phyloP scores from a whole-genome alignment of 2,888 invertebrate species.

The Epicampocera succincta region DNA sequence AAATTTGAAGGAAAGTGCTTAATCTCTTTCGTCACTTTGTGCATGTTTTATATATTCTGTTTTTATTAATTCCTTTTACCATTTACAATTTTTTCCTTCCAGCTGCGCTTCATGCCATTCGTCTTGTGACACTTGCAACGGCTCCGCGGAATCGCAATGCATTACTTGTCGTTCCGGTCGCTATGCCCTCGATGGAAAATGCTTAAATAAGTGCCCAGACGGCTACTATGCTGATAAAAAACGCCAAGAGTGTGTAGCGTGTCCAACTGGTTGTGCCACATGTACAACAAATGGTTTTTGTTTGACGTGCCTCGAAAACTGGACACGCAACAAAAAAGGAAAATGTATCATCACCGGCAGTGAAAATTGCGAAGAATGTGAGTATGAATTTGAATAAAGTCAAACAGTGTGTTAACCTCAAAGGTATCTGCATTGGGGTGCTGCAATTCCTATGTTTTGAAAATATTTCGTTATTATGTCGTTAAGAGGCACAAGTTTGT shows the following conservation, averaged over 20 bases:
- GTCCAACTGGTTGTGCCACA: constrained; percentile 89
- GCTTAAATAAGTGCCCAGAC: constrained; percentile 87
- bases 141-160: constrained; percentile 89
- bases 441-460: too few relatives aligned
- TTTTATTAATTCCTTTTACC: not conserved
- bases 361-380: constrained; percentile 86
- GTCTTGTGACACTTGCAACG: constrained; percentile 91
- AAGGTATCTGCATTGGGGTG: not conserved
- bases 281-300: constrained; percentile 89
- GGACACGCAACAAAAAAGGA: constrained; percentile 89
- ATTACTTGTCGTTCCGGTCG: constrained; percentile 89
- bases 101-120: constrained; percentile 91
- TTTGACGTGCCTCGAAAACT: constrained; percentile 87
- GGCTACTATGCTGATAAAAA: constrained; percentile 90
- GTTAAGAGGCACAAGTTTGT: too few relatives aligned
- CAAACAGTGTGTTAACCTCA: not conserved
- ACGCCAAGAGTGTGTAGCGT: constrained; percentile 89
- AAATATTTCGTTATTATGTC: too few relatives aligned
- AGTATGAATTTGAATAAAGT: constrained; percentile 76
- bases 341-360: constrained; percentile 88
- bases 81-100: constrained; percentile 46
- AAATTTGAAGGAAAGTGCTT: not conserved
- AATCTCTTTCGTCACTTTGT: not conserved
- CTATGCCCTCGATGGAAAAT: constrained; percentile 88
- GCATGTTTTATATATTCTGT: not conserved